phyloP scores from a whole-genome alignment of 2,113 vertebrate species.

The Phyllostomus hastatus region DNA sequence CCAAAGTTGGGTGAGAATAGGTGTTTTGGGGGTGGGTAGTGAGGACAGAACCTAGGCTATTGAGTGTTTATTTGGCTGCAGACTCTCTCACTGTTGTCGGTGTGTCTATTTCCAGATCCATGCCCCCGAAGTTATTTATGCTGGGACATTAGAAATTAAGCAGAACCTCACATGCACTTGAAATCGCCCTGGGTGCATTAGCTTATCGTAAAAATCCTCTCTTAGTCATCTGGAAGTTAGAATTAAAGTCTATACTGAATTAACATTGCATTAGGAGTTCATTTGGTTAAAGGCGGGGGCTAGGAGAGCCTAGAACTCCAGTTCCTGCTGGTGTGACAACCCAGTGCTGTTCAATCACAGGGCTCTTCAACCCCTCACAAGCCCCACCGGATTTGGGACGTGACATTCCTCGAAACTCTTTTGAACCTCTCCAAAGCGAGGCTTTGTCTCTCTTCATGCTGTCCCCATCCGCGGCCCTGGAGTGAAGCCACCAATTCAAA shows the following conservation, averaged over 20 bases:
- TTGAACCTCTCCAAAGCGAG: conserved; percentile 55
- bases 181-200: not conserved
- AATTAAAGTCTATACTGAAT: conserved; percentile 45
- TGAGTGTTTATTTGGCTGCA: not conserved
- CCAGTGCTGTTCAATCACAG: not conserved
- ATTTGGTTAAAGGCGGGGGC: not conserved
- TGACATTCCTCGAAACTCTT: conserved; percentile 72
- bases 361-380: not conserved
- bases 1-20: not conserved
- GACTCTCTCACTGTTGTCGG: not conserved
- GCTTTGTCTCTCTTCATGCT: conserved; percentile 52
- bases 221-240: conserved; percentile 23
- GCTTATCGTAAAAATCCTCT: conserved; percentile 35
- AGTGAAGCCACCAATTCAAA: conserved; percentile 64
- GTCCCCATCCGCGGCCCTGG: conserved; percentile 33
- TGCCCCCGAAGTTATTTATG: not conserved
- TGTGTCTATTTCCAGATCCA: not conserved
- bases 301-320: not conserved
- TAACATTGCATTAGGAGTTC: conserved; percentile 49
- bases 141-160: not conserved
- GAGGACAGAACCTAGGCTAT: not conserved
- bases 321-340: not conserved
- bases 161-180: not conserved
- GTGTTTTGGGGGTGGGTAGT: not conserved
- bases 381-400: not conserved